Evolutionary conservation across 2,888 invertebrate genomes (phyloP), one percentile per base, ranked within the genome.

Genomic region (Trissolcus brochymenae): DNA sequence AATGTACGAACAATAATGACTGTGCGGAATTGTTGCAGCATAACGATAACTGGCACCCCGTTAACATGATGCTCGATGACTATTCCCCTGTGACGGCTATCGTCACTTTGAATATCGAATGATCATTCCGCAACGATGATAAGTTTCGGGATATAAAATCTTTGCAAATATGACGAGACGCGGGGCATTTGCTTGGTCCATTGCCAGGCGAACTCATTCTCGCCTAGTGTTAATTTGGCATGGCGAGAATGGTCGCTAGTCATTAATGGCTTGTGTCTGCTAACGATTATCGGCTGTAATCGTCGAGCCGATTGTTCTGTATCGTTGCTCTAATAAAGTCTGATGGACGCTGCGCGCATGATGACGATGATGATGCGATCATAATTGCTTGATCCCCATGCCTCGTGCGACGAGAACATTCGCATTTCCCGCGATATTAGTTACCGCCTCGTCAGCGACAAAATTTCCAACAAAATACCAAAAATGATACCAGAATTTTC

Each of bases 281-380:
- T 88, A 89, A 89, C 87, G 89, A 88, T 89, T 87, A 89, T 87
- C 85, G 86, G 87, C 83, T 88, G 87, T 89, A 88, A 88, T 89
- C 88, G 87, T 88, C 84, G 85, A 81, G 85, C 85, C 87, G 88
- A 87, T 87, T 87, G 87, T 86, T 75, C 81, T 79, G 83, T 85
- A 86, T 87, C 84, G 86, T 84, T 85, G 82, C 81, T 84, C 84
- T 86, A 88, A 88, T 87, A 88, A 88, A 88, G 83, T 84, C 82
- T 81, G 87, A 87, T 87, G 83, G 84, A 79, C 71, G 78, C 68
- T 65, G 70, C 60, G 35, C 75, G 62, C 66, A 68, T 81, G 82
- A 85, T 84, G 87, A 86, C 84, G 84, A 86, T 85, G 85, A 85
- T 83, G 82, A 78, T 76, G 79, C 64, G 64, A 79, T 72, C 79